Percentiles rank a stretch among this genome's conserved stretches.
phyloP scores from a whole-genome alignment of 2,797 vertebrate genomes.

The Danionella dracula region DNA sequence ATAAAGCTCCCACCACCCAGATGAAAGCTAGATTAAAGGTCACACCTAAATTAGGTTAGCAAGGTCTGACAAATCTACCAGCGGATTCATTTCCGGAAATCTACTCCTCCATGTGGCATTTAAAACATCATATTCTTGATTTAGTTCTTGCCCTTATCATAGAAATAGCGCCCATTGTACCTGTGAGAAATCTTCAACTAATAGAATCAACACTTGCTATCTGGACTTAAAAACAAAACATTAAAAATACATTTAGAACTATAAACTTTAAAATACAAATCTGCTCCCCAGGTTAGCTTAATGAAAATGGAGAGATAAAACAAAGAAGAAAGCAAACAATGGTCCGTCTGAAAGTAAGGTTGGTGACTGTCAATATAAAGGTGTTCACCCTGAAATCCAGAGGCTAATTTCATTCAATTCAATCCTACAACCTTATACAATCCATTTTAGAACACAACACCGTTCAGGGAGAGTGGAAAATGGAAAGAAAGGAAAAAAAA shows the following conservation, averaged over 20 bases:
- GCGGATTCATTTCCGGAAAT: neutral
- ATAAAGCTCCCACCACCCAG: neutral
- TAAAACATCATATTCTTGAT: neutral
- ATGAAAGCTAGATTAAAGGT: conserved; percentile 12
- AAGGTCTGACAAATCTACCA: conserved; percentile 10
- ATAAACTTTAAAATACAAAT: neutral
- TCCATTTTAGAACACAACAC: conserved; percentile 30
- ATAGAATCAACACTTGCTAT: neutral
- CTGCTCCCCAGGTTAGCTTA: neutral
- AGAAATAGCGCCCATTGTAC: neutral
- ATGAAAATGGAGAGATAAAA: neutral
- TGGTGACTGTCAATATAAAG: conserved; percentile 13
- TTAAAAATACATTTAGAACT: neutral
- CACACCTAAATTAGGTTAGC: conserved; percentile 19
- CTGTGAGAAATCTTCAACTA: neutral
- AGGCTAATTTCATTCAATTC: conserved; percentile 19
- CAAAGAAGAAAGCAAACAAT: neutral
- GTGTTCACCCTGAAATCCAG: conserved; percentile 18
- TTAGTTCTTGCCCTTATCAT: neutral
- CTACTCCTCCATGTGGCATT: conserved; percentile 1
- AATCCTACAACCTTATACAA: neutral
- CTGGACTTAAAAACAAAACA: neutral
- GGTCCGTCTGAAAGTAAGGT: neutral
- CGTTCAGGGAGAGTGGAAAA: conserved; percentile 19
- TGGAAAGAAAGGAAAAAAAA: conserved; percentile 28